Base-by-base conservation (phyloP, 92 coral and sea anemone species). In the Porites evermanni region DNA sequence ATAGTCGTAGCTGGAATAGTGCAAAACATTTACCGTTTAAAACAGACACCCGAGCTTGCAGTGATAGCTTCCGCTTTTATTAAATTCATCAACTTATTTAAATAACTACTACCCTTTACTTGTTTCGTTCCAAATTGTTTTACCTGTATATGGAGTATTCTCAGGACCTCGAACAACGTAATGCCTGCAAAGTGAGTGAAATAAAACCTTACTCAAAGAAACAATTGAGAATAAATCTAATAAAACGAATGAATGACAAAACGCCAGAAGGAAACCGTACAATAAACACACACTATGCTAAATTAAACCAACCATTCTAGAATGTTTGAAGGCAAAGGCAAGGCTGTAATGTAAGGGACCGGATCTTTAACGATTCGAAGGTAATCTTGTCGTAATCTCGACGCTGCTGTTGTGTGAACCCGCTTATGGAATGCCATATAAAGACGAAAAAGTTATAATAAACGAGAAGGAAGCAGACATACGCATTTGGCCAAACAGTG, bases 121-220 rank as follows among this genome's bases (percentile, higher is more conserved):
- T 9, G 12, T 1, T 47, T 72, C 53, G 16, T 61, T 79, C 7
- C 1, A 1, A 50, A 13, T 32, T 8, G 56, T 64, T 14, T 24
- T 90, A 94, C 98, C 98, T 89, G 96, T 90, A 71, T 97, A 97
- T 5, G 96, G 99, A 1, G 99, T 95, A 74, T 93, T 97, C 64
- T 97, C 99, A 21, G 99, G 99, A 0, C 99, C 99, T 88, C 93
- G 76, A n/a, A 97, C 99, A 59, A 95, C 97, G 79, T 97, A 97
- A 92, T 97, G 99, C 99, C 99, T 97, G 87, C 32, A 64, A 88
- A 17, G 72, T 12, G 12, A 67, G 10, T 59, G 6, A 24, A 64
- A 51, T 16, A 24, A 44, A 52, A 13, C 21, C 73, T 52, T 3
- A 29, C 38, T 38, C 2, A 52, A 77, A 11, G 7, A 56, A 14